A percentile compares a stretch with the other conserved stretches of the same genome.
Evolutionary conservation across 2,888 invertebrate genomes (phyloP).

Genomic region (Leucophora obtusa): DNA sequence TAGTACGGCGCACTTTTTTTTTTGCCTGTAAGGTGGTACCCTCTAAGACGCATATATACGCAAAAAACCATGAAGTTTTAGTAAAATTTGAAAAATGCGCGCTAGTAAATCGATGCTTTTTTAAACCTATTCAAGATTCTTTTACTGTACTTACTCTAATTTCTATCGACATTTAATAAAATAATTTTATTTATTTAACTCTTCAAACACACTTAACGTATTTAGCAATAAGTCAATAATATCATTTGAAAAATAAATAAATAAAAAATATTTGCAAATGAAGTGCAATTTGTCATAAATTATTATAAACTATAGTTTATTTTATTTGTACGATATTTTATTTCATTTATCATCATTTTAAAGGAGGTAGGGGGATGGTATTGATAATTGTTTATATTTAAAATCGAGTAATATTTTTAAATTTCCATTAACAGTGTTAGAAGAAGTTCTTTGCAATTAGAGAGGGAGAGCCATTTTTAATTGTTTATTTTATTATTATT

Average conservation of each 20-base stretch:
- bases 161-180: constrained; percentile 33
- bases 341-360: no score
- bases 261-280: no score
- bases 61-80: no score
- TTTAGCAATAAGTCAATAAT: constrained; percentile 1
- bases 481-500: constrained; percentile 1
- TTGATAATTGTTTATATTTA: neutral
- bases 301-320: constrained; percentile 31
- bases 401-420: constrained; percentile 14
- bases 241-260: neutral
- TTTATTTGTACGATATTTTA: no score
- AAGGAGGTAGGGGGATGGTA: neutral
- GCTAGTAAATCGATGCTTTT: no score
- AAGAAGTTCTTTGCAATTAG: neutral
- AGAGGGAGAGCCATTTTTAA: neutral
- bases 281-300: constrained; percentile 38
- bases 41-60: no score
- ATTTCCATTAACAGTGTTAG: neutral
- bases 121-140: no score
- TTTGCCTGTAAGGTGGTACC: no score
- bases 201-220: constrained; percentile 6
- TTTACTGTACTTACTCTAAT: neutral
- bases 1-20: no score
- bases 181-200: constrained; percentile 37
- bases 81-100: no score